Evolutionary conservation across 2,113 vertebrate species (phyloP).

Genomic region (Coregonus clupeaformis): DNA sequence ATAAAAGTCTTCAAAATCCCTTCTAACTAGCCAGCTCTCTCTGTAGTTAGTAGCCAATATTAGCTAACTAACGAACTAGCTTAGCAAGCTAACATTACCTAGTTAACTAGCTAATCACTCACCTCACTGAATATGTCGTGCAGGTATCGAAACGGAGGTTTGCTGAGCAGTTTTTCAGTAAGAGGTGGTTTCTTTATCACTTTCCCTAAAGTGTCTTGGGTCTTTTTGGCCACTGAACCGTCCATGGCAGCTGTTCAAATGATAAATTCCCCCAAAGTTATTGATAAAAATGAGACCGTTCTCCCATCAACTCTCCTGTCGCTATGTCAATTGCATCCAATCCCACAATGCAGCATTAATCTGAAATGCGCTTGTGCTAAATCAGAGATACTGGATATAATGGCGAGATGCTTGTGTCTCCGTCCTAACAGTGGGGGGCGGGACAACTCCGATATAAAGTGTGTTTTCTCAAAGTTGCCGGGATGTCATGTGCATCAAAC

Average conservation of each 20-base stretch:
- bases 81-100: neutral
- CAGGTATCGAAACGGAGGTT: constrained; percentile 93
- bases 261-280: neutral
- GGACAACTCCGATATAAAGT: too few species aligned
- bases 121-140: constrained; percentile 95
- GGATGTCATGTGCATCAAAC: too few species aligned
- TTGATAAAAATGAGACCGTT: neutral
- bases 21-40: too few species aligned
- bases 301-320: constrained; percentile 24
- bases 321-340: constrained; percentile 58
- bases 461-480: too few species aligned
- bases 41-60: too few species aligned
- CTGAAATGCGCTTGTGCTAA: constrained; percentile 68
- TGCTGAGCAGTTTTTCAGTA: constrained; percentile 89
- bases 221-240: constrained; percentile 80
- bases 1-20: too few species aligned
- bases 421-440: too few species aligned
- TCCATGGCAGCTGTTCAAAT: constrained; percentile 75
- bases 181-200: constrained; percentile 91
- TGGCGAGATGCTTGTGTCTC: too few species aligned
- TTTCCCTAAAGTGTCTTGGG: constrained; percentile 87
- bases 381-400: neutral
- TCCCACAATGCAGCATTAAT: constrained; percentile 73
- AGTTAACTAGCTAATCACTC: constrained; percentile 42
- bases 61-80: too few species aligned